Evolutionary conservation across 2,113 vertebrate species (phyloP), one percentile per base, ranked within the genome.

Genomic region (Callithrix jacchus): DNA sequence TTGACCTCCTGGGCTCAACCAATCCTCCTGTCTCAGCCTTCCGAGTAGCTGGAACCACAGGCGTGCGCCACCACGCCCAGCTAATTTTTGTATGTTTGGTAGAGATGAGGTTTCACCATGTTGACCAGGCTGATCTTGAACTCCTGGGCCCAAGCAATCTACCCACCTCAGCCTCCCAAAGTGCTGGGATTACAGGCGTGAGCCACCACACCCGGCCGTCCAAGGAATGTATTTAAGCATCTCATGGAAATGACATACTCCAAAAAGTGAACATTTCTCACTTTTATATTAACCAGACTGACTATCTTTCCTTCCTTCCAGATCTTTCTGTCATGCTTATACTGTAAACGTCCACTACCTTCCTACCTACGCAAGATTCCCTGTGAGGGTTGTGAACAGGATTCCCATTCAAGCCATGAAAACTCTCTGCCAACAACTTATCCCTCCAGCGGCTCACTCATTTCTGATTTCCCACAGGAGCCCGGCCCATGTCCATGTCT

Each of bases 241-340:
- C 54, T 52, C 52, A 20, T 3, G 5, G 30, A 5, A 61, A 47
- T 32, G 32, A 37, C 14, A 3, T 10, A 35, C 32, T 56, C 71
- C 17, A 23, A 81, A 90, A 66, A 42, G 32, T 9, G 30, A 68
- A 84, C 13, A 27, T 13, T 76, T 94, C 49, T 71, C 42, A 30
- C 47, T 42, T 84, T 95, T 40, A 2, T 40, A 42, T 25, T 83
- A 91, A 88, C 89, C 35, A 68, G 49, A 70, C 1, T 32, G 49
- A 70, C 1, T 32, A 18, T 77, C 79, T 83, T 82, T 66, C 87
- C 71, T 95, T 89, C 66, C 68, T 89, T 94, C 91, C 82, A 91
- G 80, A 83, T 71, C 84, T 64, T 89, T 92, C 70, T 86, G 20
- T 84, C 37, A 73, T 87, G 42, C 20, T 88, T 81, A 76, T n/a